A percentile compares a stretch with the other conserved stretches of the same genome.
phyloP scores from a whole-genome alignment of 2,888 invertebrate species.

The Diloba caeruleocephala region DNA sequence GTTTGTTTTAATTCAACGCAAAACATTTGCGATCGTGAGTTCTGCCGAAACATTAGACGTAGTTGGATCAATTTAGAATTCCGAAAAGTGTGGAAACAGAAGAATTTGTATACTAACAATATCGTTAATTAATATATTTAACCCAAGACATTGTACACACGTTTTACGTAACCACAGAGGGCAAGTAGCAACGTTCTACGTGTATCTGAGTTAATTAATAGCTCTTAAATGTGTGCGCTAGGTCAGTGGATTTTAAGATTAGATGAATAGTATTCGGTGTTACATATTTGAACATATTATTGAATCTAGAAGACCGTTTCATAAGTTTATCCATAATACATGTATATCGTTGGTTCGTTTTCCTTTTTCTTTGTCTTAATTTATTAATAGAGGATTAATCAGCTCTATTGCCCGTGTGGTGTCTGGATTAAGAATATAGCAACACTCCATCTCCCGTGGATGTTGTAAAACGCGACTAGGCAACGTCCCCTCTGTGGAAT shows the following conservation, averaged over 20 bases:
- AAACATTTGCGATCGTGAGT: constrained; percentile 16
- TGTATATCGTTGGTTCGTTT: too few species aligned
- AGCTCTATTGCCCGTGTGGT: too few species aligned
- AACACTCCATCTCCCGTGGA: too few species aligned
- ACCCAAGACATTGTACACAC: constrained; percentile 30
- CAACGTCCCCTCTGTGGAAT: too few species aligned
- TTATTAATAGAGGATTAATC: constrained; percentile 8
- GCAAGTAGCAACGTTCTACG: constrained; percentile 28
- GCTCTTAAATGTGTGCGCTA: constrained; percentile 16
- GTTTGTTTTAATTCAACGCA: constrained; percentile 31
- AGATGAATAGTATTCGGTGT: constrained; percentile 3
- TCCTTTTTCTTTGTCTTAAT: constrained; percentile 2
- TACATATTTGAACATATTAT: constrained; percentile 1
- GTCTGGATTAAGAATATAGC: too few species aligned
- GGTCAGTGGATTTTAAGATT: constrained; percentile 37
- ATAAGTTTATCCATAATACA: too few species aligned
- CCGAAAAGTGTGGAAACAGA: constrained; percentile 3
- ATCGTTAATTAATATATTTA: constrained; percentile 10
- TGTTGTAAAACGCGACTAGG: too few species aligned
- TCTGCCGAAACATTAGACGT: constrained; percentile 9
- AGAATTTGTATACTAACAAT: neutral
- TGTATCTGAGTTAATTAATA: constrained; percentile 24
- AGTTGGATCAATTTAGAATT: constrained; percentile 11
- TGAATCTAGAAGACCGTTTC: constrained; percentile 9
- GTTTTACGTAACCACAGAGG: constrained; percentile 29